Evolutionary conservation across 1,140 invertebrate genomes (phyloP), one percentile per base, ranked within the genome.

Genomic region (Diuraphis noxia): DNA sequence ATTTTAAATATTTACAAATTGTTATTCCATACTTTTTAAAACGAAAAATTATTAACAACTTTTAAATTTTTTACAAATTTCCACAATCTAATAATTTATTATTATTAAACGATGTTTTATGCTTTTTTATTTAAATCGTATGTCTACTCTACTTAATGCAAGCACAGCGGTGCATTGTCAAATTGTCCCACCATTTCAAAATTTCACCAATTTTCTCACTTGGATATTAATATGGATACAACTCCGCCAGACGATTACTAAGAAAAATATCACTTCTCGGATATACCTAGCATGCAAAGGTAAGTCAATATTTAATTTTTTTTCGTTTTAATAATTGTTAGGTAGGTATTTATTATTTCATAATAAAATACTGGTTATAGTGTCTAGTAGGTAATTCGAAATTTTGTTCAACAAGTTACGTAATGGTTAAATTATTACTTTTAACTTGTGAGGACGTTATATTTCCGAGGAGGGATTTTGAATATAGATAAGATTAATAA

Each of bases 11-110:
- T 63, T 40, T 38, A 88, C 52, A 56, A 40, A 52, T 52, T 36
- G 82, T 84, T 52, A 63, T 40, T 88, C 46, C 36, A 63, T 63
- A 40, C 23, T 30, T 88, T 88, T 88, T 88, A 88, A 88, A 88
- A 25, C 25, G 9, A 52, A 49, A 86, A 86, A 25, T 49, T 38
- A 86, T 38, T 86, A 38, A 88, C 0, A 40, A 88, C 30, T 56
- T 52, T 6, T 56, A 38, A 23, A 43, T 36, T 46, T 52, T 43
- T n/a, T 34, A 88, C 56, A 90, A 90, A 79, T 79, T 79, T 79
- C 21, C 56, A 43, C 41, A 46, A 79, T 46, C 17, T n/a, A 79
- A 30, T 25, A 13, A 77, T 89, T 72, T 34, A 79, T 46, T 79
- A 38, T 52, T 36, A 23, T 36, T 5, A 40, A 46, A 52, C 77